These are phyloP conservation scores for Pygmarrhopalites habei DNA, from an alignment of 1,140 invertebrate genomes.

Conservation along the genomic window DNA sequence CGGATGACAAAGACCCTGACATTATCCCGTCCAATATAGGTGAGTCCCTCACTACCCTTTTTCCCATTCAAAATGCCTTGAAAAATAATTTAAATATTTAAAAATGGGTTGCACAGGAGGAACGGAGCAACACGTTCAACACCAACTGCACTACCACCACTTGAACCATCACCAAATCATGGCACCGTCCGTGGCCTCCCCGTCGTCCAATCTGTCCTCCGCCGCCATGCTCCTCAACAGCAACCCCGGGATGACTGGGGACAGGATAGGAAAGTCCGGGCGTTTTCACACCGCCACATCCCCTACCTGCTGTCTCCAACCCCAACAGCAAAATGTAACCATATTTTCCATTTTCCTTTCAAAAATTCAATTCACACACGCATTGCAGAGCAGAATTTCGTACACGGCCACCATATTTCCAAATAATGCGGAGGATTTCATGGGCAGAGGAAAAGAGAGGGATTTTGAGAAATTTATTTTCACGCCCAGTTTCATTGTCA, in stretches of 20 bases:
- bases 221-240: constrained; percentile 20
- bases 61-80: too few species aligned
- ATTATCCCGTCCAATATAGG: constrained; percentile 39
- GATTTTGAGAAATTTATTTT: too few species aligned
- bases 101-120: neutral
- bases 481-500: too few species aligned
- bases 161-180: neutral
- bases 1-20: constrained; percentile 39
- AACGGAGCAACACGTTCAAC: neutral
- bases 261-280: constrained; percentile 16
- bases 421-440: too few species aligned
- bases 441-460: too few species aligned
- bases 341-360: too few species aligned
- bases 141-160: neutral
- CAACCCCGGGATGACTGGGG: constrained; percentile 16
- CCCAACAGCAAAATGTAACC: constrained; percentile 24
- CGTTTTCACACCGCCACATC: constrained; percentile 18
- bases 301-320: constrained; percentile 30
- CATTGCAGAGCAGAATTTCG: constrained; percentile 9
- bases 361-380: constrained; percentile 6
- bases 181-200: neutral
- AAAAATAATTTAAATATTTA: too few species aligned
- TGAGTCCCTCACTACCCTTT: constrained; percentile 1
- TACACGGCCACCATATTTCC: too few species aligned
- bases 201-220: constrained; percentile 13